These are phyloP conservation scores for Anarrhichthys ocellatus DNA, from an alignment of 2,113 vertebrate genomes.

Conservation along the genomic window DNA sequence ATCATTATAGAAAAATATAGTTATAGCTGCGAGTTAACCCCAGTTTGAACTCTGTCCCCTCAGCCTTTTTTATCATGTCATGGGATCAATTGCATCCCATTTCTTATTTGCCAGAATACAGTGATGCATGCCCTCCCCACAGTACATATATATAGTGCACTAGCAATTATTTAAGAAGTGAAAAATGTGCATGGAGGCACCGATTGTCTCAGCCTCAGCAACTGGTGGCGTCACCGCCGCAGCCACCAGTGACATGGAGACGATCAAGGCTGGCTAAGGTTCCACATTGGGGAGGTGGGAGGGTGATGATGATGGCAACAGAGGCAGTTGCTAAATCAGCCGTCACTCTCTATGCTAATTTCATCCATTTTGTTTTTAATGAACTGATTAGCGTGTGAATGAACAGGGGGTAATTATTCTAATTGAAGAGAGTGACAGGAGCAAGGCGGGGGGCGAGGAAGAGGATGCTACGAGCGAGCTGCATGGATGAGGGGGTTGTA, in stretches of 20 bases:
- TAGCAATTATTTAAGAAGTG: conserved; percentile 24
- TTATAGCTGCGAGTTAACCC: too few species aligned
- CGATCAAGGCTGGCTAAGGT: conserved; percentile 55
- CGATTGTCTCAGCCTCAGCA: conserved; percentile 48
- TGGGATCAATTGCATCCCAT: conserved; percentile 8
- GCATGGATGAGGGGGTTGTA: conserved; percentile 48
- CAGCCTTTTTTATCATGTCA: neutral
- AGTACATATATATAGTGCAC: neutral
- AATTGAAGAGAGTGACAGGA: conserved; percentile 83
- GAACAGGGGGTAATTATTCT: conserved; percentile 86
- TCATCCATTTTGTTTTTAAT: conserved; percentile 87
- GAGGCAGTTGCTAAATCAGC: conserved; percentile 79
- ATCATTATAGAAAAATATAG: neutral
- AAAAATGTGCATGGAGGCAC: conserved; percentile 6
- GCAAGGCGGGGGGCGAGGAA: conserved; percentile 70
- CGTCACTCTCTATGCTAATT: conserved; percentile 82
- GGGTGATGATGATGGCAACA: conserved; percentile 68
- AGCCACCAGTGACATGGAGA: conserved; percentile 41
- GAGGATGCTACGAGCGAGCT: conserved; percentile 54
- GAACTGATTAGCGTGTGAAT: conserved; percentile 84
- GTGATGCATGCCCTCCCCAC: conserved; percentile 15
- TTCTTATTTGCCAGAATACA: neutral
- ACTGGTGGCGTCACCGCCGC: conserved; percentile 45
- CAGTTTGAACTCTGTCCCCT: neutral
- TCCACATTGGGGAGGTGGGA: conserved; percentile 9